Base-by-base conservation (phyloP, 2,113 vertebrate species). In the Phyllostomus discolor region DNA sequence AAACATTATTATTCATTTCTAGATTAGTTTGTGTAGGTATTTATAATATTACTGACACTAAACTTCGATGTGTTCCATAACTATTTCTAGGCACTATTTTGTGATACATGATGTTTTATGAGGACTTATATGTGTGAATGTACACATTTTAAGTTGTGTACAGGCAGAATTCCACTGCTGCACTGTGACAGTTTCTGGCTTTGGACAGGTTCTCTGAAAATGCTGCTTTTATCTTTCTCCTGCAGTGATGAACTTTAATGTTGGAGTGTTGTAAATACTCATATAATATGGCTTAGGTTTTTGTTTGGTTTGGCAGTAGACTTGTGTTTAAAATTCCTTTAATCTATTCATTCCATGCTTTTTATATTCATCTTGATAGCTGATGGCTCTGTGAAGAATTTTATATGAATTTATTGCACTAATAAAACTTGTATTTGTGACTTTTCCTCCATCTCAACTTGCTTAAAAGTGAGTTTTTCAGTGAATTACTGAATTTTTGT, bases 231-330 rank as follows among this genome's bases (percentile, higher is more conserved):
- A 98, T 98, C 98, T 98, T 97, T 97, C 95, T 95, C 97, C 88
- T 97, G 73, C 94, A 97, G 88, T 73, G 97, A 98, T 98, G 97
- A 98, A 98, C 98, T 98, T 98, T 98, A 98, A 98, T 98, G 97
- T 98, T 98, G 97, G 97, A 97, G 95, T 98, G 97, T 98, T 98
- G 97, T 98, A 98, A 98, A 96, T 98, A 96, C 97, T 98, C 96
- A 91, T 95, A 98, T 98, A 98, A 98, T 97, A 98, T 98, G 98
- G 96, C 97, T 97, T 97, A 97, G 95, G 97, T 95, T 99, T 98
- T 97, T 99, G 98, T 99, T 99, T 99, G 99, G 98, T 98, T 99
- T 99, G 99, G 99, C 99, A 96, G 98, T 98, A 98, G 98, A 95
- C 97, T 98, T 98, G 98, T 99, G 98, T 99, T 99, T 99, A 98